These are phyloP conservation scores for Neoitamus cyanurus DNA, from an alignment of 2,888 invertebrate species.

Conservation along the genomic window DNA sequence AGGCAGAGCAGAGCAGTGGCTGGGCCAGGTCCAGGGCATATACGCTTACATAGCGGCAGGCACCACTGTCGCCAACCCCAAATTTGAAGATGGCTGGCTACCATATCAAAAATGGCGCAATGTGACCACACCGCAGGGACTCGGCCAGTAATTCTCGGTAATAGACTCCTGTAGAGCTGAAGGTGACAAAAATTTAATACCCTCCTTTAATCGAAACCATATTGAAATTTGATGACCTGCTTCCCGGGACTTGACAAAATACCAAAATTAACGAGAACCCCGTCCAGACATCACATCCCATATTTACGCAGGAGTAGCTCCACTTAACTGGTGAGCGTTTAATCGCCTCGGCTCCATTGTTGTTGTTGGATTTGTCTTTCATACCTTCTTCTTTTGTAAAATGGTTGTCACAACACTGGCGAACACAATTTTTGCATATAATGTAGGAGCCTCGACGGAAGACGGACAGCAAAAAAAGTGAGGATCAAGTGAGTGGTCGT, in stretches of 20 bases:
- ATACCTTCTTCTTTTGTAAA: conserved; percentile 55
- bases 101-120: conserved; percentile 40
- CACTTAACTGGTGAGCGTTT: conserved; percentile 44
- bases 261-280: conserved; percentile 19
- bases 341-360: conserved; percentile 28
- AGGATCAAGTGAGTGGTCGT: conserved; percentile 48
- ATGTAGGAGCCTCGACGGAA: conserved; percentile 51
- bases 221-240: conserved; percentile 49
- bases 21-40: not conserved
- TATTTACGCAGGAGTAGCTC: conserved; percentile 41
- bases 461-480: conserved; percentile 42
- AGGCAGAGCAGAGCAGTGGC: not conserved
- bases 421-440: conserved; percentile 53
- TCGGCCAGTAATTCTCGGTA: conserved; percentile 32
- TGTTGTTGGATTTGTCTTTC: conserved; percentile 51
- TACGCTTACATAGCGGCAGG: not conserved
- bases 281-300: conserved; percentile 27
- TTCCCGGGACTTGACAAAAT: conserved; percentile 39
- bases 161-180: conserved; percentile 42
- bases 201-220: conserved; percentile 48
- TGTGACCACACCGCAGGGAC: conserved; percentile 14
- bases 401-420: conserved; percentile 57
- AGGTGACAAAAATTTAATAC: conserved; percentile 51
- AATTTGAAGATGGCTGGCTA: conserved; percentile 39
- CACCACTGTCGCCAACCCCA: not conserved